Conservation (phyloP, 2,888 invertebrate species). For the Erpobdella octoculata region DNA sequence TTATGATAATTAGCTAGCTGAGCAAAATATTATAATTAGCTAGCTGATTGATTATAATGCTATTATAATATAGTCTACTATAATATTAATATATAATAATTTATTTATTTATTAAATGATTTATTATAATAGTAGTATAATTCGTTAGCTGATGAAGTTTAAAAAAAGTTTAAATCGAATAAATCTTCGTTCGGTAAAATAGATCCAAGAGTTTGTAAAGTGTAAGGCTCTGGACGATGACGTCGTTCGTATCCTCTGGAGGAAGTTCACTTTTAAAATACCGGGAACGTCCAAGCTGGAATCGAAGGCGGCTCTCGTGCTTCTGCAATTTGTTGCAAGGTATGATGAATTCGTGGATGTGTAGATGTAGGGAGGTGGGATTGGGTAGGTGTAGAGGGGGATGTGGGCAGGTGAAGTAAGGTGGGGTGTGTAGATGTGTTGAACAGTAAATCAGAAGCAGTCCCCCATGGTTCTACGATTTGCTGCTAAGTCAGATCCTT, state of each 20-base stretch:
- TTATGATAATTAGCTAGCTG: background rate
- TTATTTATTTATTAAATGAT: background rate
- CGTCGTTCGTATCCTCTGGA: conserved; percentile 66
- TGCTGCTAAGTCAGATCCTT: no score
- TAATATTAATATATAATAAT: background rate
- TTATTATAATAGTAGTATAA: background rate
- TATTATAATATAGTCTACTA: background rate
- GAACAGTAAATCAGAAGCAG: no score
- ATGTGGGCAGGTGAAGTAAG: no score
- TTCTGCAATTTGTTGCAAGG: conserved; percentile 70
- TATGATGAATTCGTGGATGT: conserved; percentile 40
- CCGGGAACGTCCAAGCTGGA: conserved; percentile 65
- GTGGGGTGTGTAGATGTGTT: no score
- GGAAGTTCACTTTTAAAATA: conserved; percentile 66
- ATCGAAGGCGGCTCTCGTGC: conserved; percentile 65
- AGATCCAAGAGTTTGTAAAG: conserved; percentile 60
- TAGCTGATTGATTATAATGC: background rate
- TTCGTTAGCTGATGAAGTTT: no score
- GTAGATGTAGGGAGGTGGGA: background rate
- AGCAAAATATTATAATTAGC: background rate
- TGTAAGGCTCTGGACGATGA: conserved; percentile 56
- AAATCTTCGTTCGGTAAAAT: conserved; percentile 15
- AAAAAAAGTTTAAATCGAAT: no score
- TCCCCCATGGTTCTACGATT: no score
- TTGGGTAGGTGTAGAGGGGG: background rate